Percentiles rank a stretch among this genome's conserved stretches.
Conservation (phyloP, 2,113 vertebrate genomes). For the Glareola pratincola region DNA sequence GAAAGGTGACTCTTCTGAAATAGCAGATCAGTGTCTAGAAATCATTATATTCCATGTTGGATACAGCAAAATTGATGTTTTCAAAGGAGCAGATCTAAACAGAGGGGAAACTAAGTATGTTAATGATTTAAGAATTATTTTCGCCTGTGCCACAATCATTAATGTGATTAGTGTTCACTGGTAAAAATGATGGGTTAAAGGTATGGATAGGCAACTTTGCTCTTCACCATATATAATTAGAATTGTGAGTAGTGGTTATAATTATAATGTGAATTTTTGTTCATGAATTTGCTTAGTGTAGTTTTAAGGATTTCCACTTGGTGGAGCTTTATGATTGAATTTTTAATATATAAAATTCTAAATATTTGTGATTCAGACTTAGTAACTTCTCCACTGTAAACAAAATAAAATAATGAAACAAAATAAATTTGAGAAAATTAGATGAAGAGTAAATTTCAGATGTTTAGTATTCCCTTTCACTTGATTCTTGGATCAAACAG, state of each 20-base stretch:
- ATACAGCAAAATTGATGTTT: neutral
- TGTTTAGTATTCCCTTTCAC: neutral
- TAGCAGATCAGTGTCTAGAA: neutral
- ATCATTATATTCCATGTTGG: neutral
- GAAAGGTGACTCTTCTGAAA: neutral
- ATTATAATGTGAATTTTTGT: neutral
- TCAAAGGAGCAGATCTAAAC: neutral
- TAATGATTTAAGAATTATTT: neutral
- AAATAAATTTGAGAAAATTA: constrained; percentile 16
- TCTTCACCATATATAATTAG: neutral
- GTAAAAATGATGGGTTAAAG: neutral
- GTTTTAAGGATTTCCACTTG: constrained; percentile 75
- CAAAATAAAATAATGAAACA: neutral
- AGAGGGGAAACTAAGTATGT: neutral
- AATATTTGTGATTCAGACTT: neutral
- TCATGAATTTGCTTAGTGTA: constrained; percentile 41
- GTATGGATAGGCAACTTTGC: neutral
- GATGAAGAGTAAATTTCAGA: neutral
- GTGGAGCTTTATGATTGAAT: constrained; percentile 81
- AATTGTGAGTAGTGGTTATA: neutral
- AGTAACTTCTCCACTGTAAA: neutral
- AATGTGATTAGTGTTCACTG: neutral
- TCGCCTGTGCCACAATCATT: neutral
- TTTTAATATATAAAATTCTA: constrained; percentile 61
- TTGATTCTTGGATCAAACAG: constrained; percentile 16